phyloP scores from a whole-genome alignment of 2,797 vertebrate genomes.

The Monodelphis domestica region DNA sequence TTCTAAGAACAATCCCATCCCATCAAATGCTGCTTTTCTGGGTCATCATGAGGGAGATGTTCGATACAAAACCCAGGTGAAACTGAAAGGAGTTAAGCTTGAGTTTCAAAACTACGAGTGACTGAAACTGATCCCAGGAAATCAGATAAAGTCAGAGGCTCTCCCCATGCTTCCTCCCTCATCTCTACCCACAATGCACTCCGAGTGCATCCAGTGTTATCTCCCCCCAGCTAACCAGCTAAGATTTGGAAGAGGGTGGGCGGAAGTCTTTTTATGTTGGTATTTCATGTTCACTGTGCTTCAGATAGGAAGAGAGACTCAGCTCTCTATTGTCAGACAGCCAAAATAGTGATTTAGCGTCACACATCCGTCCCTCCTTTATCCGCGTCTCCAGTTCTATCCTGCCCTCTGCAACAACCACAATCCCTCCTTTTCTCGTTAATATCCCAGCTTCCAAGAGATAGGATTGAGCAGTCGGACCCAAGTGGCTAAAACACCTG shows the following conservation, averaged over 20 bases:
- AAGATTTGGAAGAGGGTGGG: neutral
- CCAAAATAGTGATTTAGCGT: neutral
- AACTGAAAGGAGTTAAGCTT: neutral
- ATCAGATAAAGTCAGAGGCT: slow-evolving; percentile 17
- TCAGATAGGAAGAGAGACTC: neutral
- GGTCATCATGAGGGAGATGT: neutral
- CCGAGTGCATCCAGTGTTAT: neutral
- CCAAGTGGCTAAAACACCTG: neutral
- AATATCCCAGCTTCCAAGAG: neutral
- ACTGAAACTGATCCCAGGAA: slow-evolving; percentile 45
- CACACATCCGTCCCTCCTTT: neutral
- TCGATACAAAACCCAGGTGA: slow-evolving; percentile 7
- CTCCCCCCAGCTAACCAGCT: neutral
- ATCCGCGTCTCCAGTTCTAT: neutral
- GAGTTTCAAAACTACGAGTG: slow-evolving; percentile 42
- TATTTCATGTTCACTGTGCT: neutral
- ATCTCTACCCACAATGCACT: slow-evolving; percentile 26
- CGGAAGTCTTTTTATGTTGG: neutral
- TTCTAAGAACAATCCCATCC: slow-evolving; percentile 34
- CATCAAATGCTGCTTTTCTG: neutral
- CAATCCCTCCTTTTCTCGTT: neutral
- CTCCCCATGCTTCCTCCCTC: neutral
- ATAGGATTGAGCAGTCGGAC: slow-evolving; percentile 9
- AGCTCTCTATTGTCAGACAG: neutral
- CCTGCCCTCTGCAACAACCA: neutral